These are phyloP conservation scores for Geococcyx californianus DNA, from an alignment of 2,113 vertebrate genomes.

Conservation along the genomic window DNA sequence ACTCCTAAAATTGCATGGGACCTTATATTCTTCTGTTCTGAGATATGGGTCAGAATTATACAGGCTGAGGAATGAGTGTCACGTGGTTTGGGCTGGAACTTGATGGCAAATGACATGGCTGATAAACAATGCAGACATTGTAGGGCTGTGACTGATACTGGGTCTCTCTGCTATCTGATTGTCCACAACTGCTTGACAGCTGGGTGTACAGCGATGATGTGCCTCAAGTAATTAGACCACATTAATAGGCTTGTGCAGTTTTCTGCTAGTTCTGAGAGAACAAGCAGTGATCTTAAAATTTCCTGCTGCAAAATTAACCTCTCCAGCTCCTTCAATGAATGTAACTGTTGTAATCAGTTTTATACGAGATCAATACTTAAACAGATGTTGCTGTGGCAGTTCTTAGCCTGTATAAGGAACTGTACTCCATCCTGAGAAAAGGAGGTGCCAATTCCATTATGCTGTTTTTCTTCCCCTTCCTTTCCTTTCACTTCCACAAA, in stretches of 20 bases:
- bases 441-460: neutral
- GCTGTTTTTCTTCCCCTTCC: neutral
- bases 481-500: neutral
- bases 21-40: neutral
- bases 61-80: neutral
- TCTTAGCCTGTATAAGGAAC: neutral
- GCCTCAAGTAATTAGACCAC: neutral
- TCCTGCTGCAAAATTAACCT: neutral
- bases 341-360: neutral
- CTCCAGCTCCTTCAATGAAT: neutral
- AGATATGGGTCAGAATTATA: neutral
- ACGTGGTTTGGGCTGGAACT: neutral
- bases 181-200: neutral
- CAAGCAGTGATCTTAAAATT: neutral
- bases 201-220: neutral
- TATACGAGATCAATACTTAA: neutral
- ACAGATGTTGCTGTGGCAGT: neutral
- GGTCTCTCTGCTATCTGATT: neutral
- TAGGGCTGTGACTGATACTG: neutral
- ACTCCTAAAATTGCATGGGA: neutral
- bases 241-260: neutral
- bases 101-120: rapidly evolving
- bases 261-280: neutral
- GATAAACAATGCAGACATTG: neutral
- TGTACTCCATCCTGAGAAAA: neutral